Conservation (phyloP, 2,888 invertebrate genomes). For the Neoscelio sp. region DNA sequence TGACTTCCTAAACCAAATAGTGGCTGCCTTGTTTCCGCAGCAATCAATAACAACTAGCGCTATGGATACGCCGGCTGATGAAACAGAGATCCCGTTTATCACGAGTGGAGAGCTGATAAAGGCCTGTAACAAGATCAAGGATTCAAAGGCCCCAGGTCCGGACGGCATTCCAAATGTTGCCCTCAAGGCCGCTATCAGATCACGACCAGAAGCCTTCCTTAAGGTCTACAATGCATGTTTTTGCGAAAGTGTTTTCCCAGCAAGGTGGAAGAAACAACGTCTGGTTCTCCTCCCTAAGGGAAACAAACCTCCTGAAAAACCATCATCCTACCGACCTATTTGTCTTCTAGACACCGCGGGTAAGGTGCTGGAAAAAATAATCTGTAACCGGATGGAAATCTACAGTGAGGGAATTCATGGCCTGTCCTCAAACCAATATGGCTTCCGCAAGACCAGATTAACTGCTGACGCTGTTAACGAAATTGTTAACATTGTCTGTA, state of each 20-base stretch:
- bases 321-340: constrained; percentile 45
- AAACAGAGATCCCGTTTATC: constrained; percentile 12
- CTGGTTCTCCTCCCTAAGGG: constrained; percentile 59
- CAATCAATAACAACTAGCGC: neutral
- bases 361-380: constrained; percentile 16
- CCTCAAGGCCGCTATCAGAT: constrained; percentile 37
- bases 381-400: neutral
- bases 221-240: constrained; percentile 45
- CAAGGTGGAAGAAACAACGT: constrained; percentile 3
- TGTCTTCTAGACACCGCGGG: constrained; percentile 28
- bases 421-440: constrained; percentile 15
- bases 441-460: constrained; percentile 58
- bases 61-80: neutral
- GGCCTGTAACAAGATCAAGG: constrained; percentile 41
- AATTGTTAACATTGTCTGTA: constrained; percentile 36
- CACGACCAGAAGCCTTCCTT: neutral
- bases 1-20: too few relatives aligned
- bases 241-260: constrained; percentile 55
- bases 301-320: constrained; percentile 24
- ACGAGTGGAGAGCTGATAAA: constrained; percentile 42
- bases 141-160: constrained; percentile 50
- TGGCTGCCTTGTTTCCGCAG: too few relatives aligned
- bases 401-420: neutral
- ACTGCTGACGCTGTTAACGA: constrained; percentile 52
- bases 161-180: constrained; percentile 51